Conservation (phyloP, 2,113 vertebrate genomes). For the Desmodus rotundus region DNA sequence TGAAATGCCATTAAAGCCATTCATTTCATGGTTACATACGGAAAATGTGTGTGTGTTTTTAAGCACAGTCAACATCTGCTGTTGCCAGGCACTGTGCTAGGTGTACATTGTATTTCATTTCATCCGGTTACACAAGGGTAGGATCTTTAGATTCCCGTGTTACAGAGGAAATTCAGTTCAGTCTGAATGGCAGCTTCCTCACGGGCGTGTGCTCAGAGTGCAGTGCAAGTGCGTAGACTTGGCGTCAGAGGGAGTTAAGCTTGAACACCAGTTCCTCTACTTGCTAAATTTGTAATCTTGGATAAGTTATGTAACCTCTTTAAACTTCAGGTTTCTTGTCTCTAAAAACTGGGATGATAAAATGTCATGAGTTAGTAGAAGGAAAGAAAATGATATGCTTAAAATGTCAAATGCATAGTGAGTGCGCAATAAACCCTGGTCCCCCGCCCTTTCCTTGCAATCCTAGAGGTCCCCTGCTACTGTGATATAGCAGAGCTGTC, state of each 20-base stretch:
- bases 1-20: not conserved
- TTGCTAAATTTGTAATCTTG: slow-evolving; percentile 39
- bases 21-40: not conserved
- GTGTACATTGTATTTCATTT: not conserved
- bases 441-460: not conserved
- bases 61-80: not conserved
- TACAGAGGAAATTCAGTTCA: not conserved
- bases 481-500: not conserved
- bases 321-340: slow-evolving; percentile 32
- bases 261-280: not conserved
- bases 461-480: not conserved
- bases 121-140: not conserved
- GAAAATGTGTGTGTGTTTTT: not conserved
- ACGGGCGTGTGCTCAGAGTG: not conserved
- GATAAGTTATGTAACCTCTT: slow-evolving; percentile 51
- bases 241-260: not conserved
- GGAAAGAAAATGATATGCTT: slow-evolving; percentile 28
- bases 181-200: not conserved
- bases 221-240: not conserved
- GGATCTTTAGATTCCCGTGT: not conserved
- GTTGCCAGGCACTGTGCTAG: not conserved
- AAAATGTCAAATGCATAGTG: slow-evolving; percentile 29
- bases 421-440: not conserved
- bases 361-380: slow-evolving; percentile 40
- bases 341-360: slow-evolving; percentile 45